Percentiles rank a stretch among this genome's conserved stretches.
phyloP scores from a whole-genome alignment of 2,113 vertebrate species.

The Paedocypris sp. region DNA sequence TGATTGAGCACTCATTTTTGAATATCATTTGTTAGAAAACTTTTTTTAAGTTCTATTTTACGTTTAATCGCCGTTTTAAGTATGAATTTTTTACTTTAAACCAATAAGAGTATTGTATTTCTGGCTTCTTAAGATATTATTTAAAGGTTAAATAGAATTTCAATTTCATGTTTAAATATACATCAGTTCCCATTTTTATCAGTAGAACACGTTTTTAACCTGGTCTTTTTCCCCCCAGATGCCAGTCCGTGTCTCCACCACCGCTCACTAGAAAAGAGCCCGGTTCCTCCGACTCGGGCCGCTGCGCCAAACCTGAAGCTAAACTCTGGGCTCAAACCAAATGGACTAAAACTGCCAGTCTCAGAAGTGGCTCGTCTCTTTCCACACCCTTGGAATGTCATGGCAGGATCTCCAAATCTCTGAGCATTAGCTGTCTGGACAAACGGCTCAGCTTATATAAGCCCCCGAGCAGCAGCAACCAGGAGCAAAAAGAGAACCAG shows the following conservation, averaged over 20 bases:
- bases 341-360: constrained; percentile 55
- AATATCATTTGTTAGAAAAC: constrained; percentile 45
- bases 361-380: constrained; percentile 54
- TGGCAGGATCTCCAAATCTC: constrained; percentile 64
- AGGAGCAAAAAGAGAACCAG: constrained; percentile 56
- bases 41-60: constrained; percentile 29
- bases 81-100: too few relatives aligned
- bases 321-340: constrained; percentile 63
- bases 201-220: too few relatives aligned
- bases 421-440: constrained; percentile 77
- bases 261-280: constrained; percentile 65
- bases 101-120: too few relatives aligned
- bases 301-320: constrained; percentile 61
- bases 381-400: constrained; percentile 53
- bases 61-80: neutral
- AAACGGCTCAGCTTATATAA: constrained; percentile 74
- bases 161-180: too few relatives aligned
- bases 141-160: too few relatives aligned
- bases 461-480: constrained; percentile 40
- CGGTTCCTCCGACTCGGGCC: constrained; percentile 59
- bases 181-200: too few relatives aligned
- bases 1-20: too few relatives aligned
- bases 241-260: constrained; percentile 77
- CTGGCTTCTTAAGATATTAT: too few relatives aligned
- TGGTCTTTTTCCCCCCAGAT: constrained; percentile 72